Conservation (phyloP, 1,140 invertebrate species). For the Zaprionus capensis region DNA sequence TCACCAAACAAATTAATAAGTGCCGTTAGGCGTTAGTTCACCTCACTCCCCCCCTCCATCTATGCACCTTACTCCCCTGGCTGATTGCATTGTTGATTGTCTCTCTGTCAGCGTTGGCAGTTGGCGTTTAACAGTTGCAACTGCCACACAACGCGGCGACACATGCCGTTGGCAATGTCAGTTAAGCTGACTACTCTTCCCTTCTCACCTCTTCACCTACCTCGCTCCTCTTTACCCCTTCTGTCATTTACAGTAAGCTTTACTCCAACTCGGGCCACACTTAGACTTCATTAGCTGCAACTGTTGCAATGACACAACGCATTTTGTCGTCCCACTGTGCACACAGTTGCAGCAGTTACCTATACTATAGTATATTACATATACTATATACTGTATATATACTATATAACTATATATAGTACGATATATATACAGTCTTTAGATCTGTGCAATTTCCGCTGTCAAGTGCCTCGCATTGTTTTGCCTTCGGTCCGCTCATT, state of each 20-base stretch:
- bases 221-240: background rate
- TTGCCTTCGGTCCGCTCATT: conserved; percentile 36
- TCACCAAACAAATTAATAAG: conserved; percentile 75
- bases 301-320: conserved; percentile 62
- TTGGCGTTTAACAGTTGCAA: conserved; percentile 34
- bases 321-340: conserved; percentile 51
- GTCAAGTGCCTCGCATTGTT: conserved; percentile 49
- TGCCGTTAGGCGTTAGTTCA: conserved; percentile 66
- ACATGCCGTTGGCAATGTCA: conserved; percentile 61
- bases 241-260: conserved; percentile 19
- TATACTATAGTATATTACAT: background rate
- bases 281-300: conserved; percentile 60
- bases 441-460: conserved; percentile 37
- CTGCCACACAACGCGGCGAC: conserved; percentile 33
- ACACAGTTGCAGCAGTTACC: background rate
- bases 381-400: background rate
- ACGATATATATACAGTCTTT: background rate
- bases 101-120: conserved; percentile 56
- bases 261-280: conserved; percentile 5
- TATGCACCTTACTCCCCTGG: conserved; percentile 2
- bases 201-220: background rate
- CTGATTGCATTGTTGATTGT: conserved; percentile 54
- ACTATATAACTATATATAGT: background rate
- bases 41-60: background rate
- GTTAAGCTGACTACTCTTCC: background rate